Evolutionary conservation across 1,140 invertebrate genomes (phyloP), one percentile per base, ranked within the genome.

Genomic region (Lutraria rhynchaena): DNA sequence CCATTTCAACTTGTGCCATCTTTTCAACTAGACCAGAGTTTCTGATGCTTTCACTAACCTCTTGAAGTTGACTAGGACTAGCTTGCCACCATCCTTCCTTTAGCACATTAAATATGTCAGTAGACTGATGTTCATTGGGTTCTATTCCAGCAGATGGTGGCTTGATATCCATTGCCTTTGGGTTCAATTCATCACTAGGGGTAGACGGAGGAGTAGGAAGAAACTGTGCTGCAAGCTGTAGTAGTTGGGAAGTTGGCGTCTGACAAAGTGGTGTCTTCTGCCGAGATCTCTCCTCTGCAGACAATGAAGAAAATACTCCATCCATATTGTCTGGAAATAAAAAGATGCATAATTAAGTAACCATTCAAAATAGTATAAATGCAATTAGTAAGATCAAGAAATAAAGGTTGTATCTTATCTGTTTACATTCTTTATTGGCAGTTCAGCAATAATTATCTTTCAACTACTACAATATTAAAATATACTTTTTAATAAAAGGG

Each of bases 191-290:
- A 5, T 67, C 63, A 5, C 24, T 29, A 24, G 63, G 63, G 3
- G 63, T 67, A 17, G 41, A 3, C 0, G 76, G 85, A n/a, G 80
- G 67, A 33, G 51, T 82, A 24, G 74, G 78, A 9, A 86, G 53
- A 53, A 83, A 85, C 77, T 87, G 84, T 22, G 88, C 89, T 35
- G 89, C 89, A 67, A 90, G 73, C 24, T 90, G 88, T 3, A 91
- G 77, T 9, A 91, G 75, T 41, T 90, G 86, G 0, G 90, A 86
- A 9, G 87, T 87, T 0, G 90, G 90, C 17, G 90, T 91, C 37
- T 73, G 86, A 80, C 87, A 90, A 7, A 90, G 86, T 5, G 90
- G 90, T 19, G 87, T 88, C 57, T 86, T 82, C 63, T 87, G 87
- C 33, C 83, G 84, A 29, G 63, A 81, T 69, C 87, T 86, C 41